Evolutionary conservation across 2,797 vertebrate genomes (phyloP), one percentile per base, ranked within the genome.

Genomic region (Synaphobranchus kaupii): DNA sequence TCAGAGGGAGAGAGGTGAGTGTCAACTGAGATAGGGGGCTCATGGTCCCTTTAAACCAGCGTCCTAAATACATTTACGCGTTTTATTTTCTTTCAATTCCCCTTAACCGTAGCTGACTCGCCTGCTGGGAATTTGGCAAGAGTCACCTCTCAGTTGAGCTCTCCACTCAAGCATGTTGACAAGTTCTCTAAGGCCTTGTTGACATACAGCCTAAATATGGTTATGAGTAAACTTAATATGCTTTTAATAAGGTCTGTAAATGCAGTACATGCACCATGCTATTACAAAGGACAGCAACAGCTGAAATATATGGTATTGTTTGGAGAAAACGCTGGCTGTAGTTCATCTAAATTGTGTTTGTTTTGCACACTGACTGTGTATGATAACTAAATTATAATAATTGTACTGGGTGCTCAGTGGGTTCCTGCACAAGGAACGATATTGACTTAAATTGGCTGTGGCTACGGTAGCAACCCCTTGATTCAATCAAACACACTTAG

Each of bases 21-120:
- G 89, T 90, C 92, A 93, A 88, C 85, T 88, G 28, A 68, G 50
- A 86, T 52, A 78, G 48, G 85, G 84, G 56, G 44, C 86, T 89
- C 66, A 82, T 54, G 88, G 87, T 84, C 88, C 85, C 86, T 85
- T 87, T 76, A 88, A 94, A 94, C 92, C 92, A 93, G 93, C 91
- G 91, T 91, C 90, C 91, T 94, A 94, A 93, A 95, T 94, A 94
- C 95, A 95, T 95, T 95, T 95, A 94, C 66, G 88, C 39, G 85
- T 94, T 94, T 95, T 93, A n/a, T 93, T 93, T 94, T 94, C 92
- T 94, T 94, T 92, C 66, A 71, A 7, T 66, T 92, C 66, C 84
- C 56, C 68, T 91, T 92, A 87, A 89, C 91, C 91, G 89, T 90
- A 89, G 89, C 82, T 54, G 76, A 50, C n/a, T 56, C 56, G 56